Evolutionary conservation across 2,113 vertebrate genomes (phyloP), one percentile per base, ranked within the genome.

Genomic region (Daboia siamensis): DNA sequence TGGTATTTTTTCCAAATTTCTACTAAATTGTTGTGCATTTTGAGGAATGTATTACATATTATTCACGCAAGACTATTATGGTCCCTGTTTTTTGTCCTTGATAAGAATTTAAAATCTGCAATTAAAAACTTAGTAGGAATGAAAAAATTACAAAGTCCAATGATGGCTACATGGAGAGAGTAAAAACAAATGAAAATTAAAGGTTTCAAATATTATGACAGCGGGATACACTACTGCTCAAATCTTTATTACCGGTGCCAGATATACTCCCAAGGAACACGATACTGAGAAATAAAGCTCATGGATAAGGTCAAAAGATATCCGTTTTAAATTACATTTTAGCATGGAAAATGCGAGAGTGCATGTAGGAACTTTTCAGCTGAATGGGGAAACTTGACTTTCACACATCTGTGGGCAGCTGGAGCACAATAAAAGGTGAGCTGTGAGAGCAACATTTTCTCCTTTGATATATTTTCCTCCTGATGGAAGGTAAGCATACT

Each of bases 1-100:
- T 93, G 80, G 87, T 88, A 92, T 86, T 95, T 95, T 46, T 94
- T 90, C 85, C 86, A 91, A 88, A 90, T 94, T 94, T 88, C 87
- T 93, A 89, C 91, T 84, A 51, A 93, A 85, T 86, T 87, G 23
- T 87, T 94, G n/a, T 39, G 12, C 87, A 95, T 88, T 64, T 93
- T 26, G 7, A n/a, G 57, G 91, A 93, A 15, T 84, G 44, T 80
- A 90, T 80, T 94, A 39, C 88, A 86, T 90, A 93, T 94, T 80
- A 93, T 94, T 88, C 80, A 39, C 15, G 15, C 21, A 46, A 85
- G 52, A 91, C 88, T 94, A 89, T 90, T 93, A 89, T 69, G 91
- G 90, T 88, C 29, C 88, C 89, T 13, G 33, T 48, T 3, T 91
- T 91, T 21, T 92, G 8, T 64, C 56, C 21, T 87, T 87, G 11